Conservation (phyloP, 2,113 vertebrate genomes). For the Sapayoa aenigma region DNA sequence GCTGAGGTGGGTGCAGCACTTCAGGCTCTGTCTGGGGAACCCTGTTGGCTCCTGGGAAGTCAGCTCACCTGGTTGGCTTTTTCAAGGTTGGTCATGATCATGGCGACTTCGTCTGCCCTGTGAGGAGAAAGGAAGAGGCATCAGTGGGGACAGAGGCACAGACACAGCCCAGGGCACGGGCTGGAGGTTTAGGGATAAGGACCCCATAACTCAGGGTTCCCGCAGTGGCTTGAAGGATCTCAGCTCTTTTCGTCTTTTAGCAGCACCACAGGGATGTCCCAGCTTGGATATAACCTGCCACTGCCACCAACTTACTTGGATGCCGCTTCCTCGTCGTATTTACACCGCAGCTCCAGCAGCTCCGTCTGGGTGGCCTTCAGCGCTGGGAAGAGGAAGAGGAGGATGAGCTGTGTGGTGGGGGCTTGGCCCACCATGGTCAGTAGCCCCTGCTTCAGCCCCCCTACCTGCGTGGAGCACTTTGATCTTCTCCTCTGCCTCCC, state of each 20-base stretch:
- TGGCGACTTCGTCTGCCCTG: conserved; percentile 89
- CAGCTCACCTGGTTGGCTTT: conserved; percentile 92
- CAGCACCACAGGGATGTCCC: not conserved
- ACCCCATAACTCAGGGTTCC: not conserved
- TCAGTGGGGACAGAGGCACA: not conserved
- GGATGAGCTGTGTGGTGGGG: not conserved
- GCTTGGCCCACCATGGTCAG: rapidly evolving
- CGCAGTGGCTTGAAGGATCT: not conserved
- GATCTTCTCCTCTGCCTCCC: conserved; percentile 94
- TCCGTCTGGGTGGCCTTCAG: conserved; percentile 90
- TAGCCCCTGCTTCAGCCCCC: not conserved
- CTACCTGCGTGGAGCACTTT: conserved; percentile 91
- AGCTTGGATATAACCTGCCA: not conserved
- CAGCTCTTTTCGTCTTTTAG: not conserved
- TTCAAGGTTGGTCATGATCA: conserved; percentile 92
- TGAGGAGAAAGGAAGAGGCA: conserved; percentile 26
- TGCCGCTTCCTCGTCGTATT: conserved; percentile 90
- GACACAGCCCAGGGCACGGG: not conserved
- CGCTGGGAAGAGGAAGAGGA: conserved; percentile 71
- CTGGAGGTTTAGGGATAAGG: not conserved
- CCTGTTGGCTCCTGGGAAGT: not conserved
- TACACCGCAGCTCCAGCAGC: conserved; percentile 88
- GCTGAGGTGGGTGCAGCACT: not conserved
- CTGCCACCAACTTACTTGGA: conserved; percentile 83
- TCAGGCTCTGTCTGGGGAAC: rapidly evolving